Evolutionary conservation across 1,140 invertebrate species (phyloP), one percentile per base, ranked within the genome.

Genomic region (Lepidurus apus): DNA sequence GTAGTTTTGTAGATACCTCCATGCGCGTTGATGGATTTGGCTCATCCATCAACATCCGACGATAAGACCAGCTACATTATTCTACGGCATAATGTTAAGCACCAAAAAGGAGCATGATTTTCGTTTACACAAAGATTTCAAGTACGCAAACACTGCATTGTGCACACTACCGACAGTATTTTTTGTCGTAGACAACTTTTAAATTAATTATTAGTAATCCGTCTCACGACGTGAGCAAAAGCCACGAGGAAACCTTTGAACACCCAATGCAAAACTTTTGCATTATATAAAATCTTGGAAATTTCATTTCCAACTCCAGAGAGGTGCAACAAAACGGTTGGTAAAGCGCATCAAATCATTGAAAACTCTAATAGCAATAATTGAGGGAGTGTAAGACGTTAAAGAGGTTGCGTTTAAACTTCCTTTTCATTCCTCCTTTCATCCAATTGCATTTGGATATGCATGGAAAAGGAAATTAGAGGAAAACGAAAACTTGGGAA

Each of bases 61-160:
- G 53, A 65, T 65, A 65, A 65, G n/a, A 17, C 53, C 53, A 65
- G 53, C 53, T 65, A 21, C 53, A n/a, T 65, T 11, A 47, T 17
- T 47, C 13, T 13, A 9, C 21, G 8, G 53, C 21, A 65, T 13
- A 9, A 65, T 65, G 53, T 13, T 65, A 21, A 17, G 53, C 13
- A 65, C 8, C 13, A 7, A 17, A 21, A 65, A 65, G 21, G 21
- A 65, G 53, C 17, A 21, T 7, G 53, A 4, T n/a, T 13, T 65
- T 21, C 53, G 21, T 65, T 65, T 21, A 21, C 53, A 65, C 53
- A 65, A 65, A 65, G 53, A 9, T 65, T 21, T 5, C n/a, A 13
- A 65, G 53, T 65, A 65, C 53, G 53, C 21, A 65, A 65, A 65
- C 53, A 65, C 53, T 13, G 21, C 53, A 21, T 65, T 65, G 53